These are phyloP conservation scores for Cerastis rubricosa DNA, from an alignment of 2,888 invertebrate genomes.

Conservation along the genomic window DNA sequence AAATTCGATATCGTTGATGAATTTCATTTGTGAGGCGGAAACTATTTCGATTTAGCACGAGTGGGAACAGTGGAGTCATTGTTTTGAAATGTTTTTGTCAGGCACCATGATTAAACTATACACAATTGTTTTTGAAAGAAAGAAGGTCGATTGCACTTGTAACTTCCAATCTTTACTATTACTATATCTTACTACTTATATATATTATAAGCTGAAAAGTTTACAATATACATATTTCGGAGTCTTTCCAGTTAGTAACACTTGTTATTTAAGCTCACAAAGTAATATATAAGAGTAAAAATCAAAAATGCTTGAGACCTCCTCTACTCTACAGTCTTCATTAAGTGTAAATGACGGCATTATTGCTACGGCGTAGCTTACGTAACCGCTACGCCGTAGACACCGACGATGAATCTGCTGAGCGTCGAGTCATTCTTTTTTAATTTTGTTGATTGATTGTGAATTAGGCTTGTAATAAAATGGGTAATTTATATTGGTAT, in stretches of 20 bases:
- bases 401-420: conserved; percentile 5
- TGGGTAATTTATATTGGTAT: background rate
- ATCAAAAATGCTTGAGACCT: background rate
- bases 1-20: conserved; percentile 50
- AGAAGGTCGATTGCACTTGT: background rate
- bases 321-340: background rate
- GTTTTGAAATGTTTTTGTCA: conserved; percentile 4
- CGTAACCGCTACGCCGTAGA: conserved; percentile 30
- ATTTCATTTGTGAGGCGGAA: conserved; percentile 37
- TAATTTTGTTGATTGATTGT: conserved; percentile 7
- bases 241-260: background rate
- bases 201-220: too few relatives aligned
- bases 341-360: background rate
- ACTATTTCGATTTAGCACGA: conserved; percentile 53
- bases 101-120: too few relatives aligned
- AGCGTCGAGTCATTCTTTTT: background rate
- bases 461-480: background rate
- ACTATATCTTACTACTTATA: too few relatives aligned
- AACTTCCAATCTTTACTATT: too few relatives aligned
- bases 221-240: too few relatives aligned
- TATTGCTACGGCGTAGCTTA: background rate
- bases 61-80: conserved; percentile 8
- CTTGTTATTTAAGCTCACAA: background rate
- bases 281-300: background rate
- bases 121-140: background rate